Evolutionary conservation across 2,113 vertebrate species (phyloP).

Genomic region (Hepsetus odoe): DNA sequence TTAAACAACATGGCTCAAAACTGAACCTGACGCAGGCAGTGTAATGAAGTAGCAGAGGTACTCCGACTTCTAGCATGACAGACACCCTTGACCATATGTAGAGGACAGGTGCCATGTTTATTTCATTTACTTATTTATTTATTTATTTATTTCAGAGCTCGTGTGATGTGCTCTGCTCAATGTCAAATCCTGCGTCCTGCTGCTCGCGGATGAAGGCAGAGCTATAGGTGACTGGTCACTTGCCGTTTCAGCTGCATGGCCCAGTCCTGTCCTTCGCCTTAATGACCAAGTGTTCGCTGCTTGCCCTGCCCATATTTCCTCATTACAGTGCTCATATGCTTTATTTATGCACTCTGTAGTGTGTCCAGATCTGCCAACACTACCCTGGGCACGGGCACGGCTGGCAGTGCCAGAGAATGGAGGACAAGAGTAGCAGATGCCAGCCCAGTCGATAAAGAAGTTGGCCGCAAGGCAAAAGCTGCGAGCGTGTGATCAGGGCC

Average conservation of each 20-base stretch:
- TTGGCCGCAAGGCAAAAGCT: conserved; percentile 59
- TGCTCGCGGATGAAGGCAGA: conserved; percentile 33
- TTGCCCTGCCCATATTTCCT: conserved; percentile 70
- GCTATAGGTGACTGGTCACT: conserved; percentile 43
- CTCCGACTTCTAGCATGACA: not conserved
- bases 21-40: not conserved
- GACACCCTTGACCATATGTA: conserved; percentile 22
- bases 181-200: conserved; percentile 40
- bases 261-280: conserved; percentile 39
- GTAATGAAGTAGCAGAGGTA: not conserved
- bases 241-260: not conserved
- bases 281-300: conserved; percentile 44
- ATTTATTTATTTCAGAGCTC: conserved; percentile 24
- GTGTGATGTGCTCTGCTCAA: conserved; percentile 38
- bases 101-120: conserved; percentile 10
- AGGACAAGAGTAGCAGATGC: conserved; percentile 65
- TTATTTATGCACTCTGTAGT: conserved; percentile 81
- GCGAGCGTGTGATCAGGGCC: conserved; percentile 55
- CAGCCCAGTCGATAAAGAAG: conserved; percentile 65
- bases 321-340: conserved; percentile 79
- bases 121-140: not conserved
- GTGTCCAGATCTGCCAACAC: conserved; percentile 70
- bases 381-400: conserved; percentile 55
- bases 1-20: not conserved
- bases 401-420: conserved; percentile 65